phyloP scores from a whole-genome alignment of 2,113 vertebrate genomes.

The Phylloscopus trochilus region DNA sequence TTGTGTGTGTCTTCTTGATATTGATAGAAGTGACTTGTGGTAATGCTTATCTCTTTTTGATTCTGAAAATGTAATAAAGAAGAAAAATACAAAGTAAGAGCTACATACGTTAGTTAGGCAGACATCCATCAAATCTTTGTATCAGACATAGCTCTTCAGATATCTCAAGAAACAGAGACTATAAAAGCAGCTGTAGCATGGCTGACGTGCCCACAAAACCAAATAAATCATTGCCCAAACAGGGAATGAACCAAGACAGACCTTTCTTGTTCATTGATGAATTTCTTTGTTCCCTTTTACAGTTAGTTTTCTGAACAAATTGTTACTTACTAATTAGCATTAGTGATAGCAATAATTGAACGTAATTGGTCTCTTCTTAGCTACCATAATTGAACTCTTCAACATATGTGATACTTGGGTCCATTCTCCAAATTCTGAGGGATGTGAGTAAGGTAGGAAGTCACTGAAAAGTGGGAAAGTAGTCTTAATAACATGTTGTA shows the following conservation, averaged over 20 bases:
- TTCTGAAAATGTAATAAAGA: conserved; percentile 74
- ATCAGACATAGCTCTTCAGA: conserved; percentile 6
- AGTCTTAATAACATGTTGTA: not conserved
- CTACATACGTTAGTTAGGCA: conserved; percentile 42
- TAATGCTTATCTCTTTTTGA: conserved; percentile 72
- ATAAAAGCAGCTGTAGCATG: not conserved
- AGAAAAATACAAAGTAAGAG: conserved; percentile 67
- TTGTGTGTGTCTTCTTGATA: conserved; percentile 66
- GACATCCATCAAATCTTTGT: conserved; percentile 36
- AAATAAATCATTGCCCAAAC: conserved; percentile 2
- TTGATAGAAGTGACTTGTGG: conserved; percentile 63
- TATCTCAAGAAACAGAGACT: conserved; percentile 3
- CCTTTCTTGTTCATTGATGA: not conserved
- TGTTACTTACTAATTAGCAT: not conserved
- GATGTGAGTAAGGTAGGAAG: not conserved
- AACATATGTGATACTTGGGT: not conserved
- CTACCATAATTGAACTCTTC: not conserved
- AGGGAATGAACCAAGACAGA: not conserved
- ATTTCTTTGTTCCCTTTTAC: conserved; percentile 32
- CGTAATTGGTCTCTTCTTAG: not conserved
- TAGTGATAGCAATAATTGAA: not conserved
- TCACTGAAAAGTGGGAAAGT: not conserved
- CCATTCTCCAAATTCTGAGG: not conserved
- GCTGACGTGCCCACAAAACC: not conserved
- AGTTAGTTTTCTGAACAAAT: conserved; percentile 12